Base-by-base conservation (phyloP, 1,140 invertebrate genomes). In the Calosoma granatense region DNA sequence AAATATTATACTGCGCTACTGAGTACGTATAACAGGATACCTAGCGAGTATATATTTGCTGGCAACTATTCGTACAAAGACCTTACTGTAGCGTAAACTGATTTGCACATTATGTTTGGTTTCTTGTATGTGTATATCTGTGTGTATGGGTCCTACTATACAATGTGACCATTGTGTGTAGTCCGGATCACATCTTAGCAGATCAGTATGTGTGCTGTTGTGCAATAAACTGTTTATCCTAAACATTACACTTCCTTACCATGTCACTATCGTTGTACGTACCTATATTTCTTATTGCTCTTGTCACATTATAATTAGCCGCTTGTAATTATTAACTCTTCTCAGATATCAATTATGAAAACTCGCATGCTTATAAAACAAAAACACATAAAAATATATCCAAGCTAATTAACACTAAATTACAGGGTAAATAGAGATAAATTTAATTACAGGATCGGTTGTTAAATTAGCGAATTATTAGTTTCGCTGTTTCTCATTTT, bases 91-190 rank as follows among this genome's bases (percentile, higher is more conserved):
- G 41, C 41, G 41, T 47, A 47, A 47, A 47, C 41, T 47, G 41
- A 47, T 47, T 47, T 47, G 41, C 41, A 47, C 41, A 47, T 47
- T 47, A 47, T 47, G 41, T 47, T 47, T 47, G 41, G 41, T 47
- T 47, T 47, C 41, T 9, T 47, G 41, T 12, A 17, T 17, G 41
- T 47, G 41, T 47, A 47, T 17, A 30, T 6, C 4, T 30, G 26
- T 30, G 26, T 6, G 26, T 30, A n/a, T n/a, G n/a, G 26, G 26
- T 36, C 26, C 26, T 36, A 36, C 6, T 9, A 9, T 36, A 47
- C 41, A 47, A 47, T 47, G 41, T 47, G 41, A 11, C 15, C 15
- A 47, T 47, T 47, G 41, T 47, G 6, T 11, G 41, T 6, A 11
- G 9, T 17, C 6, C 41, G 17, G 41, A 47, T 47, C 41, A 17